Evolutionary conservation across 1,140 invertebrate species (phyloP), one percentile per base, ranked within the genome.

Genomic region (Cydia strobilella): DNA sequence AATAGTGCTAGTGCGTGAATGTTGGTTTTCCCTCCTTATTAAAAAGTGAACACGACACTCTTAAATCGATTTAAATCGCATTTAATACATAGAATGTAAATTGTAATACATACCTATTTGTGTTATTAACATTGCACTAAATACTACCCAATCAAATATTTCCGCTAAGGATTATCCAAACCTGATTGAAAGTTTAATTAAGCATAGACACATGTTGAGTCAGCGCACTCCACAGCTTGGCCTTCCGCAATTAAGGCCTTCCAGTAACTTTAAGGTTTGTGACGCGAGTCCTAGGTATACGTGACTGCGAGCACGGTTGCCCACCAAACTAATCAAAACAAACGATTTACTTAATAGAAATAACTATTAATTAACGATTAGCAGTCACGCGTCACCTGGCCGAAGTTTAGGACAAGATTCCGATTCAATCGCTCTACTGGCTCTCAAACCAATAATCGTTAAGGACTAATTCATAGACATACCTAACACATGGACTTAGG

Each of bases 271-370:
- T 35, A 31, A 45, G n/a, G 13, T 12, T 31, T n/a, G 13, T 31
- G 25, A 69, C 15, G 15, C 35, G 9, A 1, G 63, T 31, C 15
- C 18, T 35, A 65, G 42, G 79, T 63, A 48, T 82, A 82, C 80
- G 80, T 82, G 80, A 82, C 79, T 63, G 2, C n/a, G 7, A 13
- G 7, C 80, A 82, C 71, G 75, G 63, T 23, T 18, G 69, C 31
- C 2, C 63, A 69, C 65, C 48, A 54, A 54, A 66, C 20, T 59
- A 59, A 78, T 75, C 73, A 80, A 79, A 82, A 82, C 80, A 82
- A 82, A 77, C 75, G 62, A 79, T 82, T 79, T 81, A 51, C 31
- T 79, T 79, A 76, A 80, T 76, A 72, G 76, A 77, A 77, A 77
- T 76, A 79, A 6, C 65, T 18, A 82, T 82, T 80, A 74, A 79